Conservation (phyloP, 2,113 vertebrate genomes). For the Mormoops blainvillei region DNA sequence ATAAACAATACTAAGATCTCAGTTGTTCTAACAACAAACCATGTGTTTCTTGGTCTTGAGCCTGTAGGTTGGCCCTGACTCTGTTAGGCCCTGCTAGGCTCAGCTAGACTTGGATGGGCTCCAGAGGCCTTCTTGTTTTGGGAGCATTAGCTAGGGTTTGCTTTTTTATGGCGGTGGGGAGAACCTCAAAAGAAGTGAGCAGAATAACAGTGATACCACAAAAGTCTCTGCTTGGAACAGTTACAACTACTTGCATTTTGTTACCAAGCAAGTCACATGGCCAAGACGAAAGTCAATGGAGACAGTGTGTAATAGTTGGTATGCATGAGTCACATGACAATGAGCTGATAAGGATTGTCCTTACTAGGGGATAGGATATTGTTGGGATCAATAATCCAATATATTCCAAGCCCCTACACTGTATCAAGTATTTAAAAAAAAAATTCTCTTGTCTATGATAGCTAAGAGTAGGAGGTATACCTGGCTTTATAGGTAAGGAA, state of each 20-base stretch:
- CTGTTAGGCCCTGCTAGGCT: background rate
- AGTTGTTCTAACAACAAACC: background rate
- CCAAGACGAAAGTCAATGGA: background rate
- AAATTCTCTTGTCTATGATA: background rate
- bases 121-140: background rate
- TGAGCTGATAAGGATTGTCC: background rate
- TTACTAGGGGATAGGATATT: background rate
- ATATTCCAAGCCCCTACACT: background rate
- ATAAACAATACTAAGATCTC: background rate
- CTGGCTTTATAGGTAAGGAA: background rate
- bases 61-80: background rate
- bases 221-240: background rate
- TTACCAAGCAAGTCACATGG: background rate
- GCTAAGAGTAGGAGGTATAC: background rate
- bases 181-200: background rate
- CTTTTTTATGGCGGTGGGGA: background rate
- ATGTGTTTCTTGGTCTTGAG: background rate
- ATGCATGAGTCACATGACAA: background rate
- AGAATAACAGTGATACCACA: background rate
- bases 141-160: background rate
- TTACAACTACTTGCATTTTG: background rate
- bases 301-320: background rate
- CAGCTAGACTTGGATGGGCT: background rate
- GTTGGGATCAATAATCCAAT: background rate
- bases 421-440: background rate